These are phyloP conservation scores for Prorops nasuta DNA, from an alignment of 1,140 invertebrate genomes.

Conservation along the genomic window DNA sequence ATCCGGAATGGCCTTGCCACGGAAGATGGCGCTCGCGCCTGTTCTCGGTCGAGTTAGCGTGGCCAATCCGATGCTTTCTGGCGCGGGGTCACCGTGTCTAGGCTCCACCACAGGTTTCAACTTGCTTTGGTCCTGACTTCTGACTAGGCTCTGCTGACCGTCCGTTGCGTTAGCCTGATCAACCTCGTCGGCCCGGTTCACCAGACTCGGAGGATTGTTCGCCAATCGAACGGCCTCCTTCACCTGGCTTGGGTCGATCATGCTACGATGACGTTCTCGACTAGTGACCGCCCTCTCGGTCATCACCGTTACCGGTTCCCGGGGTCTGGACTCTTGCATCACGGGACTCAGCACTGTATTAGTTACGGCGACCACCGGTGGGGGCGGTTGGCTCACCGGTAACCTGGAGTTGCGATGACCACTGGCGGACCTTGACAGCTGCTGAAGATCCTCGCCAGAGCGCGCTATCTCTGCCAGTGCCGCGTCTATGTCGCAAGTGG, in stretches of 20 bases:
- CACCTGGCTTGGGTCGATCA: constrained; percentile 57
- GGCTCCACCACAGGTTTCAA: not conserved
- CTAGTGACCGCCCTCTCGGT: constrained; percentile 47
- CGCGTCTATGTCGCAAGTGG: constrained; percentile 37
- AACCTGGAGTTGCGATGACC: constrained; percentile 37
- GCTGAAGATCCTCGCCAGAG: constrained; percentile 52
- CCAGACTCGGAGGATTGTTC: constrained; percentile 42
- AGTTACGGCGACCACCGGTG: constrained; percentile 48
- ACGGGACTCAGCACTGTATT: constrained; percentile 54
- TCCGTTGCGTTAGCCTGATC: not conserved
- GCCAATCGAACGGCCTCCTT: constrained; percentile 43
- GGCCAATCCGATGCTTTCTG: constrained; percentile 6
- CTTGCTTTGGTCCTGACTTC: not conserved
- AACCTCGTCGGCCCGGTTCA: constrained; percentile 23
- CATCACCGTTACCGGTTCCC: constrained; percentile 38
- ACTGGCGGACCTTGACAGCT: constrained; percentile 33
- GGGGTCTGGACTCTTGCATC: constrained; percentile 52
- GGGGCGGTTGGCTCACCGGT: constrained; percentile 43
- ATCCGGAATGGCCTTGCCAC: constrained; percentile 46
- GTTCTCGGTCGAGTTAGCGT: constrained; percentile 7
- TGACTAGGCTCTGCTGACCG: not conserved
- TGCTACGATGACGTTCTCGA: constrained; percentile 51
- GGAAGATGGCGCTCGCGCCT: constrained; percentile 17
- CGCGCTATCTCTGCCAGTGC: constrained; percentile 49
- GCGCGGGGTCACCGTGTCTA: not conserved